These are phyloP conservation scores for Drosophila obscura DNA, from an alignment of 1,140 invertebrate genomes.

Conservation along the genomic window DNA sequence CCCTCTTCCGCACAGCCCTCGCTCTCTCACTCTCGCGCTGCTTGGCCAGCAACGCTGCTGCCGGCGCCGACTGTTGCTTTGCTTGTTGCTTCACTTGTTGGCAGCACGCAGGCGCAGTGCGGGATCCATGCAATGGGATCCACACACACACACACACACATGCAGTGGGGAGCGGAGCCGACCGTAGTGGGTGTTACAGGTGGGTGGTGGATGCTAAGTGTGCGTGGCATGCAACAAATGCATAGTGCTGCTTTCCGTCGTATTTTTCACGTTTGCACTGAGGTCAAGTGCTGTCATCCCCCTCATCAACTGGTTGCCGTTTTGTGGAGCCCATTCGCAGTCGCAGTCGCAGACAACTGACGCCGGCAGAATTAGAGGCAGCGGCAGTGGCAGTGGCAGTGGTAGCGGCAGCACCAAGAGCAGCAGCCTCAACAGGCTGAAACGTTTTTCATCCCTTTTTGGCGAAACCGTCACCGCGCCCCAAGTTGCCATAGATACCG, in stretches of 20 bases:
- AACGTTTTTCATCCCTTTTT: constrained; percentile 72
- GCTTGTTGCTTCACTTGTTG: constrained; percentile 81
- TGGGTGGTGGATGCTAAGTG: constrained; percentile 25
- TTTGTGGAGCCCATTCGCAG: constrained; percentile 55
- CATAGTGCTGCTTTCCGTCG: constrained; percentile 15
- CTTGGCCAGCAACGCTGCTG: background rate
- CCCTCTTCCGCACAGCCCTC: constrained; percentile 8
- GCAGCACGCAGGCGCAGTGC: constrained; percentile 59
- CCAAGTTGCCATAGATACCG: constrained; percentile 72
- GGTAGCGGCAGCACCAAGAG: constrained; percentile 4
- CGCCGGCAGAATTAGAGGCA: background rate
- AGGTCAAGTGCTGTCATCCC: constrained; percentile 33
- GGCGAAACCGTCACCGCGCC: constrained; percentile 62
- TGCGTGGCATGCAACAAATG: constrained; percentile 43
- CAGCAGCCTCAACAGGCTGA: constrained; percentile 47
- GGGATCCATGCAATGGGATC: constrained; percentile 46
- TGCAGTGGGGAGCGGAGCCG: background rate
- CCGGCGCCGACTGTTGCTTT: constrained; percentile 25
- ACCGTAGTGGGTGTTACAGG: constrained; percentile 59
- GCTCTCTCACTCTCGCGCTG: constrained; percentile 1
- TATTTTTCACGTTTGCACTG: constrained; percentile 17
- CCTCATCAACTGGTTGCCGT: constrained; percentile 65
- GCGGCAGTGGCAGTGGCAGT: constrained; percentile 5
- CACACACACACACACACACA: constrained; percentile 19
- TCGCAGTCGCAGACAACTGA: background rate